A percentile compares a stretch with the other conserved stretches of the same genome.
These are phyloP conservation scores for Macropis europaea DNA, from an alignment of 2,888 invertebrate species.

Conservation along the genomic window DNA sequence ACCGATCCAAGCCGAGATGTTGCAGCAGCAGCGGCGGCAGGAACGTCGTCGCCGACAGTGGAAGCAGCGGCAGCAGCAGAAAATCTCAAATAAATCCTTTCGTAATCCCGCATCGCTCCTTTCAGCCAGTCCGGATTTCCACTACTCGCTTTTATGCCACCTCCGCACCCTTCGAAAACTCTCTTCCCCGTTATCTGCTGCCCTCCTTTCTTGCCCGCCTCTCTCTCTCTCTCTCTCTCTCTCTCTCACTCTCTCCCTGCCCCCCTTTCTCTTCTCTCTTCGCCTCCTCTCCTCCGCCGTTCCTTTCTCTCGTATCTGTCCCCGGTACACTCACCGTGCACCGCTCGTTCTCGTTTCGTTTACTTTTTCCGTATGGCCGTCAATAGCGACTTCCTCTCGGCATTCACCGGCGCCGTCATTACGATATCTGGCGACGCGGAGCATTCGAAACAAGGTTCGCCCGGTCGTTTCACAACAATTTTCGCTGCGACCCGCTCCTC, in stretches of 20 bases:
- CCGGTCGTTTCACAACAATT: conserved; percentile 59
- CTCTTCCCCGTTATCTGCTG: conserved; percentile 35
- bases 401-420: conserved; percentile 65
- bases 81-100: conserved; percentile 79
- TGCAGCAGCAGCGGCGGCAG: conserved; percentile 45
- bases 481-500: conserved; percentile 46
- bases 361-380: conserved; percentile 51
- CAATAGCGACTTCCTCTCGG: conserved; percentile 61
- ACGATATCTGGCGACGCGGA: conserved; percentile 61
- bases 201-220: conserved; percentile 15
- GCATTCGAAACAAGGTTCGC: conserved; percentile 49
- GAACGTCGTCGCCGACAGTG: conserved; percentile 44
- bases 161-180: conserved; percentile 56
- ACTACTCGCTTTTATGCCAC: conserved; percentile 72
- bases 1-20: conserved; percentile 63
- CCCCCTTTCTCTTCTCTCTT: conserved; percentile 16
- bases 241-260: conserved; percentile 15
- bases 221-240: conserved; percentile 23
- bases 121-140: conserved; percentile 75
- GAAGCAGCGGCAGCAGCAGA: conserved; percentile 60
- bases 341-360: conserved; percentile 47
- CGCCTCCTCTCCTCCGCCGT: not conserved
- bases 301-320: not conserved
- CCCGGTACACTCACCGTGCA: conserved; percentile 6
- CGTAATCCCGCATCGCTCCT: conserved; percentile 77